Base-by-base conservation (phyloP, 1,140 invertebrate genomes). In the Cydia amplana region DNA sequence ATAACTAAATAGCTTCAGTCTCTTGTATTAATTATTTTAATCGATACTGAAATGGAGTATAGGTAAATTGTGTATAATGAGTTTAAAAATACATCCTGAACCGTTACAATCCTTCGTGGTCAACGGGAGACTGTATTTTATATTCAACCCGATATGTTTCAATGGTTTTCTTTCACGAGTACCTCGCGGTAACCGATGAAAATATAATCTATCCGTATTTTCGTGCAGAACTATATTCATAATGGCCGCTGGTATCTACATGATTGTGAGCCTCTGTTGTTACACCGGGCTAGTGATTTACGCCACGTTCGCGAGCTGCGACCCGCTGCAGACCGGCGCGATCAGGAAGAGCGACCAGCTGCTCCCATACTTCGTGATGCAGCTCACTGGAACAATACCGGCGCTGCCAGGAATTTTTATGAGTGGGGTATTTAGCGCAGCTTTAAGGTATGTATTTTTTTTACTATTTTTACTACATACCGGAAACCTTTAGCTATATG, bases 281-380 rank as follows among this genome's bases (percentile, higher is more conserved):
- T 96, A 95, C 79, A 96, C 95, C 23, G 97, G 97, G 0, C 92
- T 97, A 9, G 94, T 97, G 1, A 95, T 97, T n/a, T 97, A 96
- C 83, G 96, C 96, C 0, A 95, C 95, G 0, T 97, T 97, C 86
- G 93, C 95, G 20, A 93, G 94, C 20, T 97, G 97, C 86, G 97
- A 98, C 90, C 96, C 96, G 0, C 87, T 97, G 2, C 91, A 91
- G 4, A 95, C 94, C 1, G 94, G 95, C 81, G 94, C 94, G 16
- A 95, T 95, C 36, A 86, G 89, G n/a, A 95, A 95, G 79, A 89
- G 93, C 10, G 95, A 96, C 82, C 95, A 96, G 82, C 82, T 96
- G 4, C 83, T 96, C 12, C 95, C 95, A 0, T 95, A 95, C 77
- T 97, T 95, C 81, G 96, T 97, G 4, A 96, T 97, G 96, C 95